Conservation (phyloP, 2,888 invertebrate genomes). For the Didymodactylos carnosus region DNA sequence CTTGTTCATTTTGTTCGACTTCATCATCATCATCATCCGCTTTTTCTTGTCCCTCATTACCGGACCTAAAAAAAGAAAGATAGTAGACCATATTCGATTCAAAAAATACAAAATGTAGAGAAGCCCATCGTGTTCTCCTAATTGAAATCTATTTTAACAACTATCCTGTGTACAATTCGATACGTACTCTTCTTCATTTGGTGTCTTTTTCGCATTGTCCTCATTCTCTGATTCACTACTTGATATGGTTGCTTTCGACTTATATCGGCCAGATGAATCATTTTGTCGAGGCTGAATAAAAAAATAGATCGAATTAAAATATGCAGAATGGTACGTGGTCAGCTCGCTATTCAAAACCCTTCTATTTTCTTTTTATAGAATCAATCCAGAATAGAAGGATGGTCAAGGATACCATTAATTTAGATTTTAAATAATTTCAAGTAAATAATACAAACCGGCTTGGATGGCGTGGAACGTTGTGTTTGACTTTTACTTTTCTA, state of each 20-base stretch:
- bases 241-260: conserved; percentile 12
- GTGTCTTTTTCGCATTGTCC: not conserved
- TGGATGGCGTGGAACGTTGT: too few relatives aligned
- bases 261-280: not conserved
- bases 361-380: not conserved
- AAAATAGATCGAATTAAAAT: too few relatives aligned
- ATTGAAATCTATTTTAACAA: not conserved
- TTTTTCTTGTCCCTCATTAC: not conserved
- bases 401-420: too few relatives aligned
- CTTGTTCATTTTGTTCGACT: not conserved
- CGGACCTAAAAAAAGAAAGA: too few relatives aligned
- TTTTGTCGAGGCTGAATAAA: not conserved
- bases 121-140: conserved; percentile 1
- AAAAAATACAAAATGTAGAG: too few relatives aligned
- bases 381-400: not conserved
- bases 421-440: not conserved
- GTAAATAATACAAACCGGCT: too few relatives aligned
- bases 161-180: not conserved
- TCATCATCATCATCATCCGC: conserved; percentile 3
- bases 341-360: not conserved
- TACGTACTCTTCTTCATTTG: not conserved
- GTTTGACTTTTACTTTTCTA: too few relatives aligned
- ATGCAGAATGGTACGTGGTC: too few relatives aligned
- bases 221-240: not conserved
- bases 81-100: too few relatives aligned